Base-by-base conservation (phyloP, 2,797 vertebrate species). In the Ciconia nigra region DNA sequence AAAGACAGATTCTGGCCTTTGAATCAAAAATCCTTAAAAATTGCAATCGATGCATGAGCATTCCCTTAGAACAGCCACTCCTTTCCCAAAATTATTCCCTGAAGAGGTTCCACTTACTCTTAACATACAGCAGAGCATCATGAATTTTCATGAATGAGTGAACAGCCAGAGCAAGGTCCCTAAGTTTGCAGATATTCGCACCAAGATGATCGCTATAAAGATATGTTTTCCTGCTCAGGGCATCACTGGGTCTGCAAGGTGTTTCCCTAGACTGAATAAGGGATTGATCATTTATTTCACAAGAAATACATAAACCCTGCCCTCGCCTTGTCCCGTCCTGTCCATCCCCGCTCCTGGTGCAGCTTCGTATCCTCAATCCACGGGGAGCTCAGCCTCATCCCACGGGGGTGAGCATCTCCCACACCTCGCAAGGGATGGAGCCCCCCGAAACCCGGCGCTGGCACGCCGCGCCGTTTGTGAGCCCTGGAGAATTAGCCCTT, bases 91-190 rank as follows among this genome's bases (percentile, higher is more conserved):
- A 12, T 92, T 35, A 65, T 83, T 81, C 94, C 76, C 85, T 76
- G 76, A 72, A 84, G 90, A 94, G 83, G 44, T 41, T 87, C 71
- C 44, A 5, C 74, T 94, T 54, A 8, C 82, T 69, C 66, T 14
- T 63, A 84, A 46, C 73, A 28, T 65, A 39, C 76, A 62, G 90
- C 80, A 78, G 26, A 93, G 77, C 70, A 72, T 47, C 89, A 55
- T 41, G 86, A 87, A 90, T 94, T 70, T 72, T 89, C 88, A 81
- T 88, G 94, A 94, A 87, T 58, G 90, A 90, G 81, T 44, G 88
- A 84, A n/a, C 69, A 93, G 76, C 41, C 65, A 11, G 79, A 63
- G 88, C 88, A 35, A 15, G 73, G 31, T 44, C 73, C 70, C 77
- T 31, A 58, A 19, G 13, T 93, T n/a, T 79, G 70, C 73, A 69